Evolutionary conservation across 2,113 vertebrate genomes (phyloP), one percentile per base, ranked within the genome.

Genomic region (Toxotes jaculatrix): DNA sequence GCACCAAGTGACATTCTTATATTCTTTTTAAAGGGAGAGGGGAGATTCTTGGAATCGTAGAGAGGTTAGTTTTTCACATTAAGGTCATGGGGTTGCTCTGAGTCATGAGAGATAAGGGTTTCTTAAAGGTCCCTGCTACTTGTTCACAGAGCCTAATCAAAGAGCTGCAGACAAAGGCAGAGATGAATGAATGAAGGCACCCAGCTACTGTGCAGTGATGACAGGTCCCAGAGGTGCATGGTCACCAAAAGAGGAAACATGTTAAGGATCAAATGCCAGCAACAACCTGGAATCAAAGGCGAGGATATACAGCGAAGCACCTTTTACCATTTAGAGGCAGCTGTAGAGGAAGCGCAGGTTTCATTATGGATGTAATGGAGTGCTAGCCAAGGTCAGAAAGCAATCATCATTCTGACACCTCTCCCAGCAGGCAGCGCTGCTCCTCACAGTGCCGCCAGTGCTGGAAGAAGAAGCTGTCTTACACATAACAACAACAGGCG

Each of bases 321-420:
- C 92, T 90, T 90, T 94, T 92, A 89, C 90, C 92, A 92, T 95
- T 93, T 92, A 93, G 87, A 93, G 89, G 86, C 76, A 87, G 90
- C 88, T 86, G 92, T 80, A 89, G 85, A 91, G 84, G 85, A 93
- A 89, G 89, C 62, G 72, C 53, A 89, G 84, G 63, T 93, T 94
- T 95, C 73, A 93, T 91, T 94, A 89, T 85, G 91, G 93, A 93
- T 93, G 89, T 93, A 93, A 94, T 93, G 89, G 93, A 88, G 91
- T 90, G 88, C 56, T 16, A 57, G 71, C 83, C 83, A 80, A 93
- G 93, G 94, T 95, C 95, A 93, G 90, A 79, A 92, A 91, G 91
- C 92, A 94, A 94, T 94, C 94, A 94, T 92, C 89, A 87, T 85
- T 79, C 86, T 91, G 91, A 94, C 93, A 94, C 92, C 91, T 94